A percentile compares a stretch with the other conserved stretches of the same genome.
These are phyloP conservation scores for Leptarthrus brevirostris DNA, from an alignment of 2,888 invertebrate genomes.

Conservation along the genomic window DNA sequence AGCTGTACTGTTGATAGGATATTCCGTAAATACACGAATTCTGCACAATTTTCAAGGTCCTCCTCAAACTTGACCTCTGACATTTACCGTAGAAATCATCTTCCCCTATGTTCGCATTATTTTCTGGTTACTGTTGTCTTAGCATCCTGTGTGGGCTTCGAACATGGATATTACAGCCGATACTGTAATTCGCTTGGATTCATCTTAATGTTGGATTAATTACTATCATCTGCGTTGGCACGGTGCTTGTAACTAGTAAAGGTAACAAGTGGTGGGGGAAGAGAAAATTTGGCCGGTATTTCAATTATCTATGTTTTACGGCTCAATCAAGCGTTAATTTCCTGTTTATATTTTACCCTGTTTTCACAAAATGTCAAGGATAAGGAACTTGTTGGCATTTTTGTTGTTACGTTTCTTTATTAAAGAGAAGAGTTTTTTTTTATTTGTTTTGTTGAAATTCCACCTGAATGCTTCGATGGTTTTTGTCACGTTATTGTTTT, in stretches of 20 bases:
- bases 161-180: not conserved
- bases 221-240: not conserved
- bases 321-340: no score
- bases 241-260: not conserved
- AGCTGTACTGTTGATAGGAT: not conserved
- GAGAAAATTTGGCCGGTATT: no score
- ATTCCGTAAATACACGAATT: not conserved
- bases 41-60: constrained; percentile 15
- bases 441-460: no score
- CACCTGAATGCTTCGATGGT: no score
- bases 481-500: no score
- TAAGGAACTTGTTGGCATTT: no score
- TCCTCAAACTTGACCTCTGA: constrained; percentile 20
- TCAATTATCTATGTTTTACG: no score
- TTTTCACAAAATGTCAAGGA: no score
- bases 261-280: not conserved
- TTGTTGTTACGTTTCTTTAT: no score
- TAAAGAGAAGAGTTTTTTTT: no score
- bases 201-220: constrained; percentile 4
- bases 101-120: constrained; percentile 17
- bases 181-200: constrained; percentile 12
- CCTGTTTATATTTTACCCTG: no score
- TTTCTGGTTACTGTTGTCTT: not conserved
- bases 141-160: not conserved
- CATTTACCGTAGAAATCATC: constrained; percentile 19